These are phyloP conservation scores for Brienomyrus longianalis DNA, from an alignment of 2,113 vertebrate genomes.

Conservation along the genomic window DNA sequence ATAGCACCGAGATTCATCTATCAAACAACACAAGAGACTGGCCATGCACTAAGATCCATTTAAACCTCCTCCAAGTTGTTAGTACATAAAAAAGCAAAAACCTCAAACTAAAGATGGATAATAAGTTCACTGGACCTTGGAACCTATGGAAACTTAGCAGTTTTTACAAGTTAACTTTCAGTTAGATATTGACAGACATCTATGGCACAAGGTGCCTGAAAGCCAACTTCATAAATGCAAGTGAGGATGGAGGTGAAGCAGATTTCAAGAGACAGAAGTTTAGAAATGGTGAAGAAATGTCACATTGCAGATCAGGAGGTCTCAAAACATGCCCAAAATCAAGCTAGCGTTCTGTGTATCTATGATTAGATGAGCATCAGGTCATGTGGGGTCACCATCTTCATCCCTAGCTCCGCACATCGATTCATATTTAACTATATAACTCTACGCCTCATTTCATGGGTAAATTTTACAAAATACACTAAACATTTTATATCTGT, in stretches of 20 bases:
- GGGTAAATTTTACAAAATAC: neutral
- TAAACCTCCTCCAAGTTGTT: neutral
- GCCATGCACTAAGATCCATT: neutral
- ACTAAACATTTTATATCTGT: neutral
- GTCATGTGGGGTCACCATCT: neutral
- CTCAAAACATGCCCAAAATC: neutral
- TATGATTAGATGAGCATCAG: neutral
- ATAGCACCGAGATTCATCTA: slow-evolving; percentile 22
- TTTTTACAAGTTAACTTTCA: neutral
- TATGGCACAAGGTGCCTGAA: neutral
- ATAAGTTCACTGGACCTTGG: neutral
- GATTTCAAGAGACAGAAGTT: neutral
- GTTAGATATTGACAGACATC: neutral
- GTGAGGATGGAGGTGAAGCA: neutral
- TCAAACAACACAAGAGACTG: neutral
- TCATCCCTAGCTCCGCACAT: neutral
- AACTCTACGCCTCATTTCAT: neutral
- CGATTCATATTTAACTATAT: neutral
- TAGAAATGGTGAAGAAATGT: neutral
- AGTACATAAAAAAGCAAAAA: neutral
- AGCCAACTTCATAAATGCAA: neutral
- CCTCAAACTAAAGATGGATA: neutral
- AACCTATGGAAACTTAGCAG: neutral
- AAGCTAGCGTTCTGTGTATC: neutral
- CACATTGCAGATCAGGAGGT: neutral